These are phyloP conservation scores for Mamestra brassicae DNA, from an alignment of 2,888 invertebrate species.

Conservation along the genomic window DNA sequence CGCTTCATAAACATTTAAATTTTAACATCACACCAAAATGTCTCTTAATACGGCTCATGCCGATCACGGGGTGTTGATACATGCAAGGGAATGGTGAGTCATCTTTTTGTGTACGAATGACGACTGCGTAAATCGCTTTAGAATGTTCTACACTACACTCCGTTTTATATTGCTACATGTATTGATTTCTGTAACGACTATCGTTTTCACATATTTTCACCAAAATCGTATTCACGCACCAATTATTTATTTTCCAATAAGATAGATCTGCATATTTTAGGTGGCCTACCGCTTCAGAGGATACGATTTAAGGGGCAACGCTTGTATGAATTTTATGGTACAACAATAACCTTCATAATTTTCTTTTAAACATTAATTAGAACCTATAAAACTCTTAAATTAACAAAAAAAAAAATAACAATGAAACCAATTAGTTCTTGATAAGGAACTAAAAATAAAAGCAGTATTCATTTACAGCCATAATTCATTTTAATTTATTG, in stretches of 20 bases:
- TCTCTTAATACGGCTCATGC: slow-evolving; percentile 99
- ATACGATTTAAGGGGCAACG: too few species aligned
- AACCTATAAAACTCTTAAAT: background rate
- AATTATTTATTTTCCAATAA: background rate
- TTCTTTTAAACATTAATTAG: background rate
- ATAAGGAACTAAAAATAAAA: background rate
- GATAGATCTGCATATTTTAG: background rate
- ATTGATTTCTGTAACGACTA: slow-evolving; percentile 30
- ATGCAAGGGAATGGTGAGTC: slow-evolving; percentile 98
- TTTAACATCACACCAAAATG: slow-evolving; percentile 90
- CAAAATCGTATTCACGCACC: background rate
- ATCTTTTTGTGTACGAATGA: slow-evolving; percentile 63
- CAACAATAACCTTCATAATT: background rate
- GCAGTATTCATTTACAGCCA: background rate
- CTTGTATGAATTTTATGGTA: background rate
- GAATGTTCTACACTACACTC: slow-evolving; percentile 69
- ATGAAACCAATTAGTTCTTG: background rate
- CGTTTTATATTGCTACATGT: background rate
- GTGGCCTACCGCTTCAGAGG: too few species aligned
- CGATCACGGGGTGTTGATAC: slow-evolving; percentile 98
- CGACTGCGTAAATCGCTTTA: slow-evolving; percentile 59
- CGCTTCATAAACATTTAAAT: background rate
- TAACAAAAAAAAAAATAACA: background rate
- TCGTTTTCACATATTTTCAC: background rate
- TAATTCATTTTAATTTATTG: slow-evolving; percentile 32